Evolutionary conservation across 2,888 invertebrate species (phyloP).

Genomic region (Meganola albula): DNA sequence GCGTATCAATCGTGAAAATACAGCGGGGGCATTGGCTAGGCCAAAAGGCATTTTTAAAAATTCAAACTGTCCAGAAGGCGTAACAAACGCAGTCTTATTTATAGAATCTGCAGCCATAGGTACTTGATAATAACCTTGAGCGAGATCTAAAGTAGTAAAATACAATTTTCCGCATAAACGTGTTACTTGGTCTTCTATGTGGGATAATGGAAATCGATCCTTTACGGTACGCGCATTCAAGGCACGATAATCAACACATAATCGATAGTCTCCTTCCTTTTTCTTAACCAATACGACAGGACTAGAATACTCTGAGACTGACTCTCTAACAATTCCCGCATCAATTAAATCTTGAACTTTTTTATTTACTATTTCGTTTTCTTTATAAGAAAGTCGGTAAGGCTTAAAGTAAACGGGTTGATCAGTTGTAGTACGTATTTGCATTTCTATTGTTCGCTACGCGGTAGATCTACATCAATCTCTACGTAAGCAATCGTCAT

Average conservation of each 20-base stretch:
- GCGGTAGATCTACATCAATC: no score
- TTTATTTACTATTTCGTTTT: constrained; percentile 5
- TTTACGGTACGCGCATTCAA: constrained; percentile 4
- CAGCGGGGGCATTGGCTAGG: constrained; percentile 6
- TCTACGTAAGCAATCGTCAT: background rate
- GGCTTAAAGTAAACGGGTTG: constrained; percentile 4
- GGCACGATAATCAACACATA: constrained; percentile 5
- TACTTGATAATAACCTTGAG: no score
- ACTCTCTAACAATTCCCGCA: constrained; percentile 4
- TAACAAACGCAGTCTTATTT: no score
- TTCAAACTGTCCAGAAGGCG: constrained; percentile 5
- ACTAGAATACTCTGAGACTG: constrained; percentile 6
- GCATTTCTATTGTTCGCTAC: constrained; percentile 6
- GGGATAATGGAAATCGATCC: constrained; percentile 3
- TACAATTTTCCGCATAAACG: constrained; percentile 1
- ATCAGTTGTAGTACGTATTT: constrained; percentile 3
- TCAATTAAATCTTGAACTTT: constrained; percentile 4
- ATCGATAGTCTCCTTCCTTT: constrained; percentile 4
- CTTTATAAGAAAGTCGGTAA: constrained; percentile 4
- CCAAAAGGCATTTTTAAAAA: constrained; percentile 8
- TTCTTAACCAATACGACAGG: constrained; percentile 4
- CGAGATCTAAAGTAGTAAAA: constrained; percentile 2
- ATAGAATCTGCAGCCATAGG: no score
- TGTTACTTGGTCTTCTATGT: constrained; percentile 5
- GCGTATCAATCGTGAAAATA: no score